Conservation (phyloP, 1,140 invertebrate genomes). For the Drosophila nebulosa region DNA sequence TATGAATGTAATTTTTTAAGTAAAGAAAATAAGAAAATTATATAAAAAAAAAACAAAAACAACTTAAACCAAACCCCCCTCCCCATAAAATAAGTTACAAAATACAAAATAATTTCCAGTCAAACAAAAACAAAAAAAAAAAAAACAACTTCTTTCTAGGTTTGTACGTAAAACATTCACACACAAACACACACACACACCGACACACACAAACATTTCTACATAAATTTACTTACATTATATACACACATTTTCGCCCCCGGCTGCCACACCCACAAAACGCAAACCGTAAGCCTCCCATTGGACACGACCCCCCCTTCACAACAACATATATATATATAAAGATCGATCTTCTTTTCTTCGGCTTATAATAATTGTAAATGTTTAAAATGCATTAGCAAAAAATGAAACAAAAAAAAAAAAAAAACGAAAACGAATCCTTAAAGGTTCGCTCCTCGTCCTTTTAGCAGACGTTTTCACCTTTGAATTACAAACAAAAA, state of each 20-base stretch:
- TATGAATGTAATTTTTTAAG: slow-evolving; percentile 80
- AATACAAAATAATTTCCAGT: slow-evolving; percentile 59
- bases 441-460: slow-evolving; percentile 28
- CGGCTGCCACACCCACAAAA: neutral
- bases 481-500: slow-evolving; percentile 36
- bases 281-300: neutral
- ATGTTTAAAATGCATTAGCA: slow-evolving; percentile 9
- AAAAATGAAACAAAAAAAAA: no score
- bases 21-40: slow-evolving; percentile 53
- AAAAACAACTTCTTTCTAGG: slow-evolving; percentile 61
- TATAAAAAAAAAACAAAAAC: slow-evolving; percentile 44
- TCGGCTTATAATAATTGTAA: slow-evolving; percentile 10
- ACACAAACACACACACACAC: slow-evolving; percentile 11
- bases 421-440: neutral
- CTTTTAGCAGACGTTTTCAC: slow-evolving; percentile 56
- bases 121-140: slow-evolving; percentile 30
- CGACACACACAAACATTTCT: neutral
- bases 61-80: slow-evolving; percentile 4
- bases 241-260: slow-evolving; percentile 1
- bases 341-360: neutral
- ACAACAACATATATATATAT: neutral
- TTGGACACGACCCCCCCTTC: no score
- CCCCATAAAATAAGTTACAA: slow-evolving; percentile 48
- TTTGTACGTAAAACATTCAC: slow-evolving; percentile 65
- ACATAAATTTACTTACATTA: slow-evolving; percentile 13